Evolutionary conservation across 2,888 invertebrate genomes (phyloP).

Genomic region (Acleris sparsana): DNA sequence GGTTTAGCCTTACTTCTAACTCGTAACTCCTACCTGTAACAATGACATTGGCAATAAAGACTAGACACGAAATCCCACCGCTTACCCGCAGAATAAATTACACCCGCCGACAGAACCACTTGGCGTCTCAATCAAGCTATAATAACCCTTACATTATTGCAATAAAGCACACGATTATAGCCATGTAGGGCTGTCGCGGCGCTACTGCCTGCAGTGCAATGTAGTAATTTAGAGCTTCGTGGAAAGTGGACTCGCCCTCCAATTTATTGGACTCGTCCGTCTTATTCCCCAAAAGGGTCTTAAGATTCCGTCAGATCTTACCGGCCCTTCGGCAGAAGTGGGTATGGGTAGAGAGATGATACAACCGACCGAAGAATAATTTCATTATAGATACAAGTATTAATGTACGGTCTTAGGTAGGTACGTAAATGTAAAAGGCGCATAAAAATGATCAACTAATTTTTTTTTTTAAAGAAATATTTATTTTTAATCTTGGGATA

Average conservation of each 20-base stretch:
- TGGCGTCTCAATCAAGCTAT: slow-evolving; percentile 12
- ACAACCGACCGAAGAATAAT: slow-evolving; percentile 26
- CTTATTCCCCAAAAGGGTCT: slow-evolving; percentile 70
- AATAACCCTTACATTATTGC: slow-evolving; percentile 14
- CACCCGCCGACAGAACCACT: background rate
- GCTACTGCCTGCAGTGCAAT: slow-evolving; percentile 38
- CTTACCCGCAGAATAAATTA: slow-evolving; percentile 25
- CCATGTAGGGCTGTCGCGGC: background rate
- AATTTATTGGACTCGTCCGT: slow-evolving; percentile 76
- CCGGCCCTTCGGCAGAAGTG: slow-evolving; percentile 43
- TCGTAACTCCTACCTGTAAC: slow-evolving; percentile 15
- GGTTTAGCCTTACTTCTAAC: background rate
- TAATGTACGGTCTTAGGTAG: too few relatives aligned
- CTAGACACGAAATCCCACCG: slow-evolving; percentile 28
- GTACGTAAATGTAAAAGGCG: too few relatives aligned
- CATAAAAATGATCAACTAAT: too few relatives aligned
- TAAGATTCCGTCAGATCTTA: slow-evolving; percentile 67
- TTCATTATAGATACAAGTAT: too few relatives aligned
- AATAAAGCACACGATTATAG: slow-evolving; percentile 13
- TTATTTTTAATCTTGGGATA: too few relatives aligned
- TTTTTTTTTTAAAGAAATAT: too few relatives aligned
- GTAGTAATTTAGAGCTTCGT: slow-evolving; percentile 53
- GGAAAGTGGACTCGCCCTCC: slow-evolving; percentile 59
- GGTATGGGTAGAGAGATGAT: slow-evolving; percentile 50
- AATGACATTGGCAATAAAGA: slow-evolving; percentile 29